Evolutionary conservation across 2,113 vertebrate genomes (phyloP).

Genomic region (Labrus mixtus): DNA sequence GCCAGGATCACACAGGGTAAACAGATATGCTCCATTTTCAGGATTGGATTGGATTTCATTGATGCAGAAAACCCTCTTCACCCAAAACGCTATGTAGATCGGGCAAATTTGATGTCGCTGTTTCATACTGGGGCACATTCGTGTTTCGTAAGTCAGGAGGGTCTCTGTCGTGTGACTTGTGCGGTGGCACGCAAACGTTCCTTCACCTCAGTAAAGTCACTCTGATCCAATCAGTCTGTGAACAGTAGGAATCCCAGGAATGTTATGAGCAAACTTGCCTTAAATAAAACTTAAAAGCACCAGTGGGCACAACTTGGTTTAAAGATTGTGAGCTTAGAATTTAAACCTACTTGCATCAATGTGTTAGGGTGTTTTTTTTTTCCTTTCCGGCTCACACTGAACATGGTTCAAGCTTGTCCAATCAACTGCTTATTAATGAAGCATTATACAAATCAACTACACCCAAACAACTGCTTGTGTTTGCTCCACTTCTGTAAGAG

Average conservation of each 20-base stretch:
- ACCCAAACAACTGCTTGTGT: not conserved
- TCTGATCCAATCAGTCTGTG: constrained; percentile 53
- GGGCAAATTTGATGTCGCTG: not conserved
- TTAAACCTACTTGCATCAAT: not conserved
- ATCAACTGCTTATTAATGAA: too few species aligned
- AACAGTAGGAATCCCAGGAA: constrained; percentile 58
- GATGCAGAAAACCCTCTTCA: not conserved
- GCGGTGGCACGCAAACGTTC: constrained; percentile 46
- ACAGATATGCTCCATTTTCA: not conserved
- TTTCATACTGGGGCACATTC: not conserved
- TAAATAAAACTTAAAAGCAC: not conserved
- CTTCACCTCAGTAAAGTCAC: constrained; percentile 36
- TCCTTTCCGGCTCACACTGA: not conserved
- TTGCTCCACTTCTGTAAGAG: not conserved
- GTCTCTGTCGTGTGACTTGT: constrained; percentile 24
- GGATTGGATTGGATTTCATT: not conserved
- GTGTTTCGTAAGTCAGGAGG: not conserved
- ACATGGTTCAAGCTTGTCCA: not conserved
- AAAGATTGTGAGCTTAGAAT: not conserved
- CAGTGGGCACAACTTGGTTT: not conserved
- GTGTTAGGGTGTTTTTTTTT: not conserved
- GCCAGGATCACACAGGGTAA: not conserved
- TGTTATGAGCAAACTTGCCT: constrained; percentile 30
- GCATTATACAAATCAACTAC: not conserved
- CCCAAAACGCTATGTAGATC: not conserved